Base-by-base conservation (phyloP, 2,888 invertebrate species). In the Drosophila nr. medialis region DNA sequence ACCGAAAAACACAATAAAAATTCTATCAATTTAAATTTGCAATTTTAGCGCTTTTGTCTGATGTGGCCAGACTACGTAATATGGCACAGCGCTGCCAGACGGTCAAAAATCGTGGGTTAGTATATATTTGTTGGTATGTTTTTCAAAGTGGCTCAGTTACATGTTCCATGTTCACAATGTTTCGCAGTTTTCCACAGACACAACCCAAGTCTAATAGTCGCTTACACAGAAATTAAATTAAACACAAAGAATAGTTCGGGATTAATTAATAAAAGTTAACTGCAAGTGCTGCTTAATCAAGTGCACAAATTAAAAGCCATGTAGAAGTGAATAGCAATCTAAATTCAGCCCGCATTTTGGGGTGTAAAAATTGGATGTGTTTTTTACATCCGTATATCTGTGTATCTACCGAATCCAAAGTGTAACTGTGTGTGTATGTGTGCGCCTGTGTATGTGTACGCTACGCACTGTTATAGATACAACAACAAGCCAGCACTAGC, bases 391-490 rank as follows among this genome's bases (percentile, higher is more conserved):
- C 77, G 70, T 75, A 38, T 66, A 74, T 72, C 63, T 72, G 67
- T 74, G 71, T 78, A 81, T 84, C 72, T 59, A 82, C 45, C 70
- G 64, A 77, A 69, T 63, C 32, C 40, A 56, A 64, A 65, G 50
- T 64, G 71, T 64, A 45, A 69, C 80, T 82, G 72, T 65, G 61
- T 59, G 77, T 64, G 66, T 55, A 53, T 59, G 48, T 61, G 51
- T 69, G 74, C 63, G 51, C 63, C 49, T 75, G 64, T 65, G 42
- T 60, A 38, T 72, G 59, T 61, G 75, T 79, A 64, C 78, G 74
- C 82, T 88, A 85, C 85, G 83, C 89, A 80, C 83, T 85, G 86
- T 86, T 85, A 85, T 85, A 85, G 85, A 85, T 86, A 85, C 85
- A 85, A 89, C 85, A 85, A 85, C 85, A 85, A 88, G 76, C 72